Evolutionary conservation across 2,888 invertebrate genomes (phyloP), one percentile per base, ranked within the genome.

Genomic region (Papilio demoleus): DNA sequence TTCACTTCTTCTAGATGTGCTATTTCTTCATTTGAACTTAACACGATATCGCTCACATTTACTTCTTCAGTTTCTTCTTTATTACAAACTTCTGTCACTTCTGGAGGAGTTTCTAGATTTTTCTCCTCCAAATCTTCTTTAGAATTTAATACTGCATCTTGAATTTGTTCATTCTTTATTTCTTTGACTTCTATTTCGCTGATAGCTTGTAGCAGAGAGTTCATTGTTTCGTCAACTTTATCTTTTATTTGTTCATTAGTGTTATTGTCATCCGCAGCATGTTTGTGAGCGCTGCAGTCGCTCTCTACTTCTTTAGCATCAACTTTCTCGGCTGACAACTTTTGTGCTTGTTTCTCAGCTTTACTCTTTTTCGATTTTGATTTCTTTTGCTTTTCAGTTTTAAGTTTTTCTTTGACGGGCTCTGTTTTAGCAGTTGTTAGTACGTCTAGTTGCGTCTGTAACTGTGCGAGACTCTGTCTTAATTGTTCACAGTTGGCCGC

Each of bases 401-500:
- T 91, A 0, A 87, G 82, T 74, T 90, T 90, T 73, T 87, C 91
- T 34, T 87, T 87, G 56, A 75, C 78, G 3, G 70, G 56, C 14
- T 72, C 75, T n/a, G 77, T 77, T 65, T 86, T 83, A 71, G 84
- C 84, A 62, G 78, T 88, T 1, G 91, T 90, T 12, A 93, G 78
- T 0, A 86, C 88, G 73, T 93, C 93, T 71, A 94, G 83, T 79
- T 94, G 94, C 56, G 85, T 93, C 73, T 94, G 94, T 11, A 94
- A 80, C 71, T 94, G 93, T 1, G 93, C 93, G n/a, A 94, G 81
- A 24, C 94, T 94, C 76, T 94, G 93, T 66, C 94, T 92, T 0
- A 94, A 81, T 71, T 94, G 94, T 0, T 93, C 93, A 75, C 94
- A 94, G 76, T 93, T 94, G 0, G 93, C 93, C 0, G 93, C 91